phyloP scores from a whole-genome alignment of 2,888 invertebrate species.

The Rapana venosa region DNA sequence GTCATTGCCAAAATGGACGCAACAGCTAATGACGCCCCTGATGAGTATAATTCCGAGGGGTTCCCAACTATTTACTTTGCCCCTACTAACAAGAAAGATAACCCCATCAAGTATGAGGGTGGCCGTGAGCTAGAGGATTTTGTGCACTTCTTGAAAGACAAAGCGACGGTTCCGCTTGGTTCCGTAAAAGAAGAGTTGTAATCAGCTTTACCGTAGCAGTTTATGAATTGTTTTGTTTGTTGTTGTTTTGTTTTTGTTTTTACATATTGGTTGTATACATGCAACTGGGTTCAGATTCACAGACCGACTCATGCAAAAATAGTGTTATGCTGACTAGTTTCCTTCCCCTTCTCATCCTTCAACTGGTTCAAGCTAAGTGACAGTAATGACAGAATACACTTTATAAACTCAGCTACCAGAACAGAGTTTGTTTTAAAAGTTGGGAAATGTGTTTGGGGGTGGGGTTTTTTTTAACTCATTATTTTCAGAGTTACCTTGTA shows the following conservation, averaged over 20 bases:
- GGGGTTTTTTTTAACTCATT: too few species aligned
- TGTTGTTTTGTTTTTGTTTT: not conserved
- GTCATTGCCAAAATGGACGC: conserved; percentile 78
- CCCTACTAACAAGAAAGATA: conserved; percentile 75
- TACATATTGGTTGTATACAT: not conserved
- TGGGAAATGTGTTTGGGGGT: too few species aligned
- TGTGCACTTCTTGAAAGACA: conserved; percentile 72
- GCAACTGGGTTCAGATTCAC: not conserved
- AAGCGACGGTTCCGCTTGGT: conserved; percentile 55
- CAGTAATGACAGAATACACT: not conserved
- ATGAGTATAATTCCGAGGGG: conserved; percentile 76
- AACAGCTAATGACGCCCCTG: conserved; percentile 80
- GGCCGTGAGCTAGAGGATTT: conserved; percentile 75
- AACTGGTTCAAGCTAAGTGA: not conserved
- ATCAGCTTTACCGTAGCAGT: not conserved
- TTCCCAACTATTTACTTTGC: conserved; percentile 81
- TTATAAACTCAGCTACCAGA: too few species aligned
- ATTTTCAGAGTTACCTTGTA: too few species aligned
- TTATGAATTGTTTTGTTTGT: not conserved
- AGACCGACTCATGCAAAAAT: not conserved
- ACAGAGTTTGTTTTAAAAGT: too few species aligned
- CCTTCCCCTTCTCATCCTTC: not conserved
- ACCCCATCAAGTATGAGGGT: conserved; percentile 77
- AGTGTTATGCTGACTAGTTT: not conserved
- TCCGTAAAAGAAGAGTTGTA: conserved; percentile 27